Conservation (phyloP, 2,113 vertebrate species). For the Asarcornis scutulata region DNA sequence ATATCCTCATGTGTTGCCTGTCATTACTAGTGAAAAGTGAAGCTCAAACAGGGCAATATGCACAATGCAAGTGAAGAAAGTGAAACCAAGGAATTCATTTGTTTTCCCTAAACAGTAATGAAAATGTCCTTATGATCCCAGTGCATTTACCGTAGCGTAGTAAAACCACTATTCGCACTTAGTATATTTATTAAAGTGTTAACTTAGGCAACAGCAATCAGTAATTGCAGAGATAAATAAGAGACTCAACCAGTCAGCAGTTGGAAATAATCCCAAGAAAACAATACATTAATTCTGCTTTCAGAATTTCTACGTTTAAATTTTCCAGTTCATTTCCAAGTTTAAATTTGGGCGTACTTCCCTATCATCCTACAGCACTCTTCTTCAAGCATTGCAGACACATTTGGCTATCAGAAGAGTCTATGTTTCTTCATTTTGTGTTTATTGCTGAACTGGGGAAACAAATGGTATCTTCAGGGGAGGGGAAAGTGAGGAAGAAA, state of each 20-base stretch:
- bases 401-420: not conserved
- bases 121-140: not conserved
- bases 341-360: not conserved
- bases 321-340: not conserved
- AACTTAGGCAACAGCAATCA: not conserved
- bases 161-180: not conserved
- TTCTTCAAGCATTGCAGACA: not conserved
- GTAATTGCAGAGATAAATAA: not conserved
- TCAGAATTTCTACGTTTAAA: not conserved
- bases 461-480: not conserved
- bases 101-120: not conserved
- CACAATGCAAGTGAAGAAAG: fast-evolving
- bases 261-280: not conserved
- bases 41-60: not conserved
- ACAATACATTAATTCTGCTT: not conserved
- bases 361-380: not conserved
- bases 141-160: not conserved
- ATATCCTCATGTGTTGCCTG: not conserved
- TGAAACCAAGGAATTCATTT: not conserved
- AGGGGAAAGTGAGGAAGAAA: not conserved
- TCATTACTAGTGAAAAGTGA: not conserved
- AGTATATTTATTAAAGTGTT: not conserved
- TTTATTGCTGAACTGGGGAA: not conserved
- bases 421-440: not conserved
- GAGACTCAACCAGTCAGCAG: not conserved